A percentile compares a stretch with the other conserved stretches of the same genome.
These are phyloP conservation scores for Campoplex nolae DNA, from an alignment of 2,888 invertebrate genomes.

Conservation along the genomic window DNA sequence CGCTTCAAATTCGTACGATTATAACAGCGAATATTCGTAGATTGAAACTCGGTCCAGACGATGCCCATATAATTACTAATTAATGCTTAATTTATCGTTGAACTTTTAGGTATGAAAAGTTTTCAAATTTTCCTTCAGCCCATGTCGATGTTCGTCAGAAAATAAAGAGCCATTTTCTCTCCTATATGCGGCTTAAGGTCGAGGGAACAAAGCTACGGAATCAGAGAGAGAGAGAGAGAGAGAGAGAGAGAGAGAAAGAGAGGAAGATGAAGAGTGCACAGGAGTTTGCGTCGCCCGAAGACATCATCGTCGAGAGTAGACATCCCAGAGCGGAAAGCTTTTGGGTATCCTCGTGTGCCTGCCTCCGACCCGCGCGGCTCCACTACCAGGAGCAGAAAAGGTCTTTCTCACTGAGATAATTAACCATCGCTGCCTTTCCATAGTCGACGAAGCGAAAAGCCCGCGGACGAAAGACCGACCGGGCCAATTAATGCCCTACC, in stretches of 20 bases:
- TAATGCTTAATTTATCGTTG: not conserved
- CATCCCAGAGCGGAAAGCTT: conserved; percentile 47
- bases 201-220: conserved; percentile 1
- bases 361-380: not conserved
- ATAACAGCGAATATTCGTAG: not conserved
- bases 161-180: not conserved
- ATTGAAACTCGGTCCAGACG: not conserved
- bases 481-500: conserved; percentile 61
- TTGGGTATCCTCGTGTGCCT: not conserved
- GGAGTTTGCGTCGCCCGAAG: conserved; percentile 48
- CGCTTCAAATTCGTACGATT: not conserved
- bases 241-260: not conserved
- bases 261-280: conserved; percentile 26
- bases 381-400: not conserved
- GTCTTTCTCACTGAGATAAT: conserved; percentile 60
- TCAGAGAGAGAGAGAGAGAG: not conserved
- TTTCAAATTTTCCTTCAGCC: not conserved
- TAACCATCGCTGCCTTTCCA: conserved; percentile 43
- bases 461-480: conserved; percentile 44
- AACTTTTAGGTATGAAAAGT: not conserved
- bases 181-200: not conserved
- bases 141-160: not conserved
- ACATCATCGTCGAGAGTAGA: conserved; percentile 55
- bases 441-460: conserved; percentile 53
- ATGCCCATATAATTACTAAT: not conserved